These are phyloP conservation scores for Cynopterus sphinx DNA, from an alignment of 2,797 vertebrate species.

Conservation along the genomic window DNA sequence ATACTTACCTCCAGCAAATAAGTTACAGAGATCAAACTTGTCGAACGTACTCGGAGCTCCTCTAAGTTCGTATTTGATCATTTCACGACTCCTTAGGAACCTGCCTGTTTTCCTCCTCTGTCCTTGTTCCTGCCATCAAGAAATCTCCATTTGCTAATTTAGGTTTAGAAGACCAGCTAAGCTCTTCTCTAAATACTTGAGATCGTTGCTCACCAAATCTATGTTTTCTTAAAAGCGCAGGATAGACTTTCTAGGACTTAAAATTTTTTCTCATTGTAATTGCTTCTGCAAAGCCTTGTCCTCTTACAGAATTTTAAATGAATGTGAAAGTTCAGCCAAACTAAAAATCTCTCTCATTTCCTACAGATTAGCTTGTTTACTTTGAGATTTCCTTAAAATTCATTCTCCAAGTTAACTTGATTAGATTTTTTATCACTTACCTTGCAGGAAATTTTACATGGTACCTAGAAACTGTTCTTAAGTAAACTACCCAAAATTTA, in stretches of 20 bases:
- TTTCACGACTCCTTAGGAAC: background rate
- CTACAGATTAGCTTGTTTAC: conserved; percentile 56
- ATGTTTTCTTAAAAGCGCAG: background rate
- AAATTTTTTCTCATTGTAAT: background rate
- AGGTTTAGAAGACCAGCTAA: background rate
- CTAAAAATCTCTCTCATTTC: background rate
- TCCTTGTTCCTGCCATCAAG: background rate
- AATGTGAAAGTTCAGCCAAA: background rate
- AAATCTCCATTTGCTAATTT: background rate
- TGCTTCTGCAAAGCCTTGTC: background rate
- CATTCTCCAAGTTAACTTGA: background rate
- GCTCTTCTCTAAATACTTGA: background rate
- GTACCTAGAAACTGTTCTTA: background rate
- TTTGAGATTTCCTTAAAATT: background rate
- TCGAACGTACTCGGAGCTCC: too few relatives aligned
- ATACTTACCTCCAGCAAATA: background rate
- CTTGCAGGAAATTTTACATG: background rate
- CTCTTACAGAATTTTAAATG: conserved; percentile 43
- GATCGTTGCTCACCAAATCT: background rate
- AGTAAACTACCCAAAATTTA: background rate
- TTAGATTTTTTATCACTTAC: background rate
- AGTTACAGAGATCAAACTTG: background rate
- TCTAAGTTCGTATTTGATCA: background rate
- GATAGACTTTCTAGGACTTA: background rate
- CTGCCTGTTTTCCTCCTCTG: background rate